Evolutionary conservation across 2,888 invertebrate genomes (phyloP), one percentile per base, ranked within the genome.

Genomic region (Oscheius sp.): DNA sequence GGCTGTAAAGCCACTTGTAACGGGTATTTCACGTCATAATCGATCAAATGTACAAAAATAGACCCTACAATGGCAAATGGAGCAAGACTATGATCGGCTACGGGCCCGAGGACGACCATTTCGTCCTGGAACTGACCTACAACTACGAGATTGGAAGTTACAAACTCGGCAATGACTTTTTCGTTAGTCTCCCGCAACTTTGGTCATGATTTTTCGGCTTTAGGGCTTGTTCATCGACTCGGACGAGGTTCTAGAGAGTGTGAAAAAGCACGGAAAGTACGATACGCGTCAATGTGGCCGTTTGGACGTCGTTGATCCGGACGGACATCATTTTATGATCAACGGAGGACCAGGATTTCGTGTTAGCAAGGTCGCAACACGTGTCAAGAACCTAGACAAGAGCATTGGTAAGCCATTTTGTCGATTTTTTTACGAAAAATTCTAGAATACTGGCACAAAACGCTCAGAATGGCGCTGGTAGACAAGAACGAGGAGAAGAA

Each of bases 41-140:
- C 21, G 21, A 21, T 21, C 21, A 50, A 32, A 63, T 63, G 1
- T 47, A 5, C 7, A 42, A 42, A 5, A 42, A 42, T 89, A 96
- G 96, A n/a, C 96, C 96, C 0, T 98, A 97, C 88, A 95, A 94
- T 86, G 96, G 96, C 86, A 93, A 95, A 84, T 99, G 99, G 99
- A 96, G 96, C 89, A 99, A 99, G 91, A 97, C 98, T 0, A 99
- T 99, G 98, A 93, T 98, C 60, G 99, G 98, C 1, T 99, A 96
- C 90, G 98, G 98, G 0, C 93, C 94, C 0, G 99, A 99, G 91
- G 94, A 95, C 85, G 92, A 93, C 70, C 94, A 98, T 90, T 99
- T 98, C 91, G 98, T 96, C 0, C 92, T 97, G 33, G 98, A 99
- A 89, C 92, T 99, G 59, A 98, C 98, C 11, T 99, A 98, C 90